Evolutionary conservation across 2,888 invertebrate genomes (phyloP), one percentile per base, ranked within the genome.

Genomic region (Polydrusus tereticollis): DNA sequence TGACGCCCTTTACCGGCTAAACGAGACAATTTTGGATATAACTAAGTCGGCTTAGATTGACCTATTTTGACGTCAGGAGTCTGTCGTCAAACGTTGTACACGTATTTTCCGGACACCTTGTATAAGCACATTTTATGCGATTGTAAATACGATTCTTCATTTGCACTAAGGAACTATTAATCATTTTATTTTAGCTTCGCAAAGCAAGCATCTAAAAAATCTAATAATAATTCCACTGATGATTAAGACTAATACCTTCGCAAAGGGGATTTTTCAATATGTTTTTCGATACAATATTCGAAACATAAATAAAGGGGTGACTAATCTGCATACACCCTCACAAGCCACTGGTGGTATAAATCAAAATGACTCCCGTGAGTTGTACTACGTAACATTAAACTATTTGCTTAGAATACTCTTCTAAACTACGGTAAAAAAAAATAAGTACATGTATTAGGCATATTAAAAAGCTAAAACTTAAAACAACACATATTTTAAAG

Each of bases 301-400:
- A 45, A 43, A 43, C 50, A 58, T 55, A 64, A 55, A 67, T 70
- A 70, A 59, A 41, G 65, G 58, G 70, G 70, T 70, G 70, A 70
- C 70, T 70, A 70, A 70, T 70, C 70, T 70, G 64, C 64, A 70
- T 70, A 70, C 59, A 70, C 70, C 70, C 70, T 65, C 65, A 70
- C 70, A 64, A 70, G 70, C 70, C 70, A 65, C 70, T 58, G 63
- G 64, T 41, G 41, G 65, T 26, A 70, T 70, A 70, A 70, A 70
- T 70, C 70, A 70, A 60, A 60, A 43, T 60, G 60, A 41, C 38
- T 64, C 10, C 20, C 23, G 23, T 18, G 33, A 21, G 57, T 10
- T 33, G 33, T 14, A 38, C 62, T 41, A 29, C 5, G 36, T 33
- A 26, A 47, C 12, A 33, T 26, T 45, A 23, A 1, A 14, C 41